Evolutionary conservation across 1,140 invertebrate genomes (phyloP), one percentile per base, ranked within the genome.

Genomic region (Rhagoletis pomonella): DNA sequence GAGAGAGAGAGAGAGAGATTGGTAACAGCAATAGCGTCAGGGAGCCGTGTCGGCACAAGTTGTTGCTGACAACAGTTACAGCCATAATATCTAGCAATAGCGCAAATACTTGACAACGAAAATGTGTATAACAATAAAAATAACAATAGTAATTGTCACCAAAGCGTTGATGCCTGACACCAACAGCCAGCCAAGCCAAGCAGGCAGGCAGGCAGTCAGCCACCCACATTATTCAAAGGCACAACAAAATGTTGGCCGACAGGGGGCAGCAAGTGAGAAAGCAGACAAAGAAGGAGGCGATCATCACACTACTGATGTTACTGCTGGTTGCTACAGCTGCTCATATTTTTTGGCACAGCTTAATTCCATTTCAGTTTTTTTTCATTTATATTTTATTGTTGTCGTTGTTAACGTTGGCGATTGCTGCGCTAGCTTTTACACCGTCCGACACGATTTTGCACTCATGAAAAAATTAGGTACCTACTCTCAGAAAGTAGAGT

Each of bases 91-190:
- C 29, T 29, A 77, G 17, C 44, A 77, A 55, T 73, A 77, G 73
- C 73, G 42, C 14, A 77, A 19, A 58, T 12, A 50, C 9, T 17
- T 4, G 17, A 14, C 60, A 17, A 62, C 2, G 17, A 47, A 39
- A 73, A 47, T 1, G 47, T 47, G 47, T 73, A 73, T 17, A 47
- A 73, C 14, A 69, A 81, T 9, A 81, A 50, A 17, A 58, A 81
- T 81, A 81, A 81, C 73, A 81, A 81, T 81, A 47, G 73, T 81
- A 81, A 81, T 81, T 81, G 73, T 81, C 73, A 81, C 73, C 9
- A 81, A 81, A 39, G 73, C 73, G 73, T 55, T 81, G 73, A 81
- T 58, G 73, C 7, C n/a, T 81, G 73, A 81, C 73, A 81, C 73
- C 47, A 55, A 9, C 73, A 81, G 73, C 19, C 60, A 69, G 5